Base-by-base conservation (phyloP, 2,113 vertebrate genomes). In the Trochalopteron elliotii region DNA sequence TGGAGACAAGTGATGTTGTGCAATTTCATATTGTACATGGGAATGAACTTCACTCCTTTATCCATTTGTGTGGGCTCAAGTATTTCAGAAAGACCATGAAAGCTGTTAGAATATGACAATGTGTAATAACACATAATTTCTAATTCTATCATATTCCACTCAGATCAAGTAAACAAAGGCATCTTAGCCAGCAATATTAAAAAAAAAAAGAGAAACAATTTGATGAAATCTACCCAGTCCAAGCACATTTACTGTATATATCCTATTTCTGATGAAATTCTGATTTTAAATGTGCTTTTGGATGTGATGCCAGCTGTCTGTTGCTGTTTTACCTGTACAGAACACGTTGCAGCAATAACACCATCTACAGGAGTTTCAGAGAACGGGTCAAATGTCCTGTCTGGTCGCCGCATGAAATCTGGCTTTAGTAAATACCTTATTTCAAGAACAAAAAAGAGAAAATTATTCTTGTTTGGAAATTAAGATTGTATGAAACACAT, bases 281-380 rank as follows among this genome's bases (percentile, higher is more conserved):
- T 45, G 49, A 19, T 10, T 40, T 76, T 67, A 17, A 45, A 35
- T 5, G 24, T 18, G 33, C 37, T 57, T 89, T 78, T 35, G 37
- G 77, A 17, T 44, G 31, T 37, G 55, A 27, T 11, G 37, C 22
- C 64, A 86, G 75, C 52, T 65, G 33, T 52, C 23, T 74, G 12
- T 7, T 47, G 79, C 33, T 44, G 31, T 27, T 91, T 96, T 90
- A 99, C 99, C 99, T 99, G 99, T 7, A 99, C 99, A 20, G 99
- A 99, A 97, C 99, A 99, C 15, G 99, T 99, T 61, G 99, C 99
- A 85, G 99, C 99, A 63, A 99, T 99, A 19, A 99, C 99, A 39
- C 99, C 99, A 35, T 99, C 99, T 74, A 99, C 99, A n/a, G 99
- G 99, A 7, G 99, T 99, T 96, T 99, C 99, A 61, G 99, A 99